phyloP scores from a whole-genome alignment of 64 coral and sea anemone genomes.

The Orbicella faveolata region DNA sequence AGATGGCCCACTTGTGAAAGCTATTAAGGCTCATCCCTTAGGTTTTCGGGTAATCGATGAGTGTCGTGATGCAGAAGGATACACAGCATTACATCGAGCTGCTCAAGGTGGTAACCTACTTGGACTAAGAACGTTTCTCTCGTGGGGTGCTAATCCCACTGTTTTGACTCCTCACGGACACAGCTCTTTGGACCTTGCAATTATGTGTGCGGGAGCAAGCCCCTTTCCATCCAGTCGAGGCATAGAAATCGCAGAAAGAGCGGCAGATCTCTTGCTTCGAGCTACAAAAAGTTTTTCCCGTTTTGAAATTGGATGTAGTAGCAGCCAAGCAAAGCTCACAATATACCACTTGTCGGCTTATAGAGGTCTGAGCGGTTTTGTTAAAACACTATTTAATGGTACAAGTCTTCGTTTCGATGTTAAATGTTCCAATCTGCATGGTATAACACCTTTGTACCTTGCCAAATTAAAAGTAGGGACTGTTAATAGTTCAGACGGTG shows the following conservation, averaged over 20 bases:
- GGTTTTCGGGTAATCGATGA: conserved; percentile 36
- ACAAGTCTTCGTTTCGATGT: conserved; percentile 27
- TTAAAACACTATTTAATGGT: background rate
- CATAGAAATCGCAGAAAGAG: background rate
- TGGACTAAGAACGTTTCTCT: conserved; percentile 27
- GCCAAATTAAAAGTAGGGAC: conserved; percentile 31
- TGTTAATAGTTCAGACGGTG: background rate
- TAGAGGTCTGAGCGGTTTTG: background rate
- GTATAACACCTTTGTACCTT: conserved; percentile 59
- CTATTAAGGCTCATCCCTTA: conserved; percentile 52
- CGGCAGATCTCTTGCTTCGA: background rate
- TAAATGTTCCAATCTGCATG: conserved; percentile 48
- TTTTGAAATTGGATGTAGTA: conserved; percentile 13
- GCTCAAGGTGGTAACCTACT: conserved; percentile 66
- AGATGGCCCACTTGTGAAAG: conserved; percentile 59
- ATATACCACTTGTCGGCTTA: conserved; percentile 44
- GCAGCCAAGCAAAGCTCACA: background rate
- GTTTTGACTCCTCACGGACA: conserved; percentile 1
- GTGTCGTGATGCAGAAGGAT: conserved; percentile 67
- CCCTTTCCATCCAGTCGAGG: background rate
- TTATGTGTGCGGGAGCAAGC: background rate
- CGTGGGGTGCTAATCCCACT: conserved; percentile 32
- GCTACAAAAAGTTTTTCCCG: background rate
- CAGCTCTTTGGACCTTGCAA: conserved; percentile 31
- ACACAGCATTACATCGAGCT: conserved; percentile 61